Evolutionary conservation across 2,888 invertebrate species (phyloP).

Genomic region (Ceriagrion tenellum): DNA sequence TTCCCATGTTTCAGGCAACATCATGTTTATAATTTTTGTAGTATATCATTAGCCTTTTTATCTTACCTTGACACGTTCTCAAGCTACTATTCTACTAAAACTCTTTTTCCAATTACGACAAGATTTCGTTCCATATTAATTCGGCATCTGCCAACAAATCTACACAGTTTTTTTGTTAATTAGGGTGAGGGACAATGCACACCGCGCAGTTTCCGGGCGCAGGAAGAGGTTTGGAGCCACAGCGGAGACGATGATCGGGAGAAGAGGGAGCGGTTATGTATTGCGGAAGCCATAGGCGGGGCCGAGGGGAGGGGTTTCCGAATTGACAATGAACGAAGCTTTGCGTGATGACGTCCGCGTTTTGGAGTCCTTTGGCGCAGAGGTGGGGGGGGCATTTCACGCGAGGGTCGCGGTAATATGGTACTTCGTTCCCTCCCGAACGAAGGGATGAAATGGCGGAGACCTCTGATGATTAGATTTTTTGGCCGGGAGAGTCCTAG

Average conservation of each 20-base stretch:
- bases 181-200: too few species aligned
- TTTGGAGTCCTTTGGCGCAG: slow-evolving; percentile 1
- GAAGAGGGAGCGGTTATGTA: neutral
- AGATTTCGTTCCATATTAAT: too few species aligned
- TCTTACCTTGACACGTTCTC: too few species aligned
- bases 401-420: neutral
- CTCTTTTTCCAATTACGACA: too few species aligned
- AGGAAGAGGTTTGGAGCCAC: too few species aligned
- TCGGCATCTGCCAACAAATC: too few species aligned
- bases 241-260: neutral
- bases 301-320: neutral
- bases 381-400: neutral
- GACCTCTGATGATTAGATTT: neutral
- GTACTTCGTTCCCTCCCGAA: neutral
- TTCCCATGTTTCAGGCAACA: too few species aligned
- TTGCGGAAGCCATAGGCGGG: neutral
- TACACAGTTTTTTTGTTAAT: too few species aligned
- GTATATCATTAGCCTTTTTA: too few species aligned
- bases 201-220: too few species aligned
- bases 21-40: too few species aligned
- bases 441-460: slow-evolving; percentile 35
- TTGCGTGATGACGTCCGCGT: neutral
- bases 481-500: neutral
- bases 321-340: neutral
- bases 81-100: too few species aligned